phyloP scores from a whole-genome alignment of 2,113 vertebrate species.

The Psittacula cyanocephala region DNA sequence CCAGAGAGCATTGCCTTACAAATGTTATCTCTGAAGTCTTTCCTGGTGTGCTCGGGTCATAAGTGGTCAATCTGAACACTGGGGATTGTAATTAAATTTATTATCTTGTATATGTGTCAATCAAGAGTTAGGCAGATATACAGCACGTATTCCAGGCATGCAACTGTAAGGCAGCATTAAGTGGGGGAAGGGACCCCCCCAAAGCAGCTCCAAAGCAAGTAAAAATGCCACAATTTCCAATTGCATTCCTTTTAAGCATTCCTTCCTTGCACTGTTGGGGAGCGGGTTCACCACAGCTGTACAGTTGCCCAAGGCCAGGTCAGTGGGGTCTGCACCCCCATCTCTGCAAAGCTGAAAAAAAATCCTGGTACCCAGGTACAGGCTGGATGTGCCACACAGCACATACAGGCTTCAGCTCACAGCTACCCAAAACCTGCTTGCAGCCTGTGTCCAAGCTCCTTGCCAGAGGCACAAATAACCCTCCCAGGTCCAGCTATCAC shows the following conservation, averaged over 20 bases:
- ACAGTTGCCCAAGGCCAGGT: background rate
- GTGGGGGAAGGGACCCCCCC: fast-evolving
- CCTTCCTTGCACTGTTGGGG: background rate
- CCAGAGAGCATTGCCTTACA: background rate
- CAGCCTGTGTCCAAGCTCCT: background rate
- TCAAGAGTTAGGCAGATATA: background rate
- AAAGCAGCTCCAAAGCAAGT: background rate
- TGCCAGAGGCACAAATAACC: slow-evolving; percentile 1
- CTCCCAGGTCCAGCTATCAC: background rate
- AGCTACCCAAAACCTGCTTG: background rate
- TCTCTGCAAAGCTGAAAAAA: background rate
- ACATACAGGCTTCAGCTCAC: background rate
- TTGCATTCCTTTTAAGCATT: background rate
- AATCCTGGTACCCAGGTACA: fast-evolving
- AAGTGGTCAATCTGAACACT: background rate
- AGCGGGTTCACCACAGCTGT: fast-evolving
- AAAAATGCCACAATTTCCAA: background rate
- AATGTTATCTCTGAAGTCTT: background rate
- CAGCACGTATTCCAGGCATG: background rate
- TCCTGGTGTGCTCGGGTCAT: background rate
- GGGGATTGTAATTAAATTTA: background rate
- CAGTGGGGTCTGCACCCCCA: background rate
- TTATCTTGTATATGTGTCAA: background rate
- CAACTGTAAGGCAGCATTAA: background rate
- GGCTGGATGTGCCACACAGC: background rate